These are phyloP conservation scores for Diprion similis DNA, from an alignment of 1,140 invertebrate species.

Conservation along the genomic window DNA sequence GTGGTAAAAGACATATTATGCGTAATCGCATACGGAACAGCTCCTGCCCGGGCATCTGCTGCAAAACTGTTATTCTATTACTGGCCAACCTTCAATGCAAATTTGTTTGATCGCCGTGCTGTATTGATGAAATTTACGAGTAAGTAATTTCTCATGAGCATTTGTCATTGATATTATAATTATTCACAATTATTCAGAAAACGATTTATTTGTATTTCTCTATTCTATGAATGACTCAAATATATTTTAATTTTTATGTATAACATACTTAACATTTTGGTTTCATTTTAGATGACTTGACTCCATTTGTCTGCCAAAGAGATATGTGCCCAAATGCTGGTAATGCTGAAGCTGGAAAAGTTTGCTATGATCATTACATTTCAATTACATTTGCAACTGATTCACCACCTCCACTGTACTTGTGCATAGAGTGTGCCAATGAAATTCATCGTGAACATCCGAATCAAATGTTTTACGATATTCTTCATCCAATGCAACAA, in stretches of 20 bases:
- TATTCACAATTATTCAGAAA: constrained; percentile 12
- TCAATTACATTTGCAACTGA: constrained; percentile 82
- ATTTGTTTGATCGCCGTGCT: constrained; percentile 88
- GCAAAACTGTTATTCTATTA: constrained; percentile 98
- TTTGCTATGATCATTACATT: constrained; percentile 88
- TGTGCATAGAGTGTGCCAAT: constrained; percentile 97
- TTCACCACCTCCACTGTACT: constrained; percentile 91
- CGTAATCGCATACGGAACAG: constrained; percentile 96
- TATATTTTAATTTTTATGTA: not conserved
- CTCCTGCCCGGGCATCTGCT: constrained; percentile 87
- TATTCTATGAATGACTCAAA: not conserved
- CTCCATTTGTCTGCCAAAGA: constrained; percentile 83
- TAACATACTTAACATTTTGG: constrained; percentile 20
- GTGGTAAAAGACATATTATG: constrained; percentile 93
- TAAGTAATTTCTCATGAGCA: constrained; percentile 57
- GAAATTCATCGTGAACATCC: constrained; percentile 84
- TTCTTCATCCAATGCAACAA: constrained; percentile 93
- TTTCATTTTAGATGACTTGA: constrained; percentile 67
- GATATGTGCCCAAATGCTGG: constrained; percentile 85
- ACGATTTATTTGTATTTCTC: not conserved
- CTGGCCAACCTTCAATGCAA: constrained; percentile 98
- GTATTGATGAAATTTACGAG: constrained; percentile 90
- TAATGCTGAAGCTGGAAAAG: constrained; percentile 88
- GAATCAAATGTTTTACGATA: constrained; percentile 88
- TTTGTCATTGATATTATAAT: constrained; percentile 14